Evolutionary conservation across 1,140 invertebrate species (phyloP), one percentile per base, ranked within the genome.

Genomic region (Procambarus clarkii): DNA sequence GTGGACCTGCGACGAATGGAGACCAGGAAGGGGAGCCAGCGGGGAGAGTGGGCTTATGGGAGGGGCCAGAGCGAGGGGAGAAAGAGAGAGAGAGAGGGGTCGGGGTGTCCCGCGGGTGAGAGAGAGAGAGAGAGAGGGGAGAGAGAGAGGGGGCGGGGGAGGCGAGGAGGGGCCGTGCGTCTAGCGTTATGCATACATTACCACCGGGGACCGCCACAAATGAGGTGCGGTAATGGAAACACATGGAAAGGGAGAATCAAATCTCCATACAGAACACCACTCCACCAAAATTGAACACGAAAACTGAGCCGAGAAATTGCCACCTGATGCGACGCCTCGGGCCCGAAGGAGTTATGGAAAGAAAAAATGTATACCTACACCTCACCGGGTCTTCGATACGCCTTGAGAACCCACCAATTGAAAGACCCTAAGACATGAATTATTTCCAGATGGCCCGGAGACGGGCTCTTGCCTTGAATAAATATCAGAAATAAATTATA

Each of bases 241-340:
- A 88, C 86, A 88, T 88, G 86, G 86, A 77, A 81, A 64, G 86
- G 64, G 78, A 82, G 76, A 89, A 89, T 89, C 87, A 89, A 89
- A 89, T 89, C 71, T 89, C 79, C 87, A 89, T 89, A 89, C 87
- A 83, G 87, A 89, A 82, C 78, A 82, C 87, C 87, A 76, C 87
- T 89, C 87, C 15, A 81, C 34, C 58, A 81, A 50, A 88, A 88
- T 88, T 81, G 86, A 82, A 88, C 78, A 50, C 34, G 79, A 88
- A 88, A 81, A 88, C 86, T 69, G 86, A 71, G 81, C 50, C 80
- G 34, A 54, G 50, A 46, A 64, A 71, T 24, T 58, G 86, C 46
- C 76, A 79, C 76, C 34, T n/a, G 77, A 60, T 50, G 48, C 44
- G 86, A 74, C 69, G 34, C 24, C 69, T 34, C n/a, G 69, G n/a